Evolutionary conservation across 2,797 vertebrate species (phyloP).

Genomic region (Aldrovandia affinis): DNA sequence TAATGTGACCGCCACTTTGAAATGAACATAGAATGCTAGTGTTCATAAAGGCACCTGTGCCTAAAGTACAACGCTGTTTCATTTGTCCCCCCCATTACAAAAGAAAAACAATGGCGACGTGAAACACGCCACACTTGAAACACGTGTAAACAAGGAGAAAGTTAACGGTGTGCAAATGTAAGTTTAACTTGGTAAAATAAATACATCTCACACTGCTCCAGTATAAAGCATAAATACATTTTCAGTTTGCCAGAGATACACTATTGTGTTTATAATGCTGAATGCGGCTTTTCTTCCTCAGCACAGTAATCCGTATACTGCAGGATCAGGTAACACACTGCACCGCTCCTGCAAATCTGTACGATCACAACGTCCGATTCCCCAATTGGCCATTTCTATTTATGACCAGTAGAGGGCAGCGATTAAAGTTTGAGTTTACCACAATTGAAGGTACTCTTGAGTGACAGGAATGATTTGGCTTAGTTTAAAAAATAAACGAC

Average conservation of each 20-base stretch:
- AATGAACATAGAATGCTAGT: background rate
- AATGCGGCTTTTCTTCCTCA: constrained; percentile 20
- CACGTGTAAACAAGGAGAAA: constrained; percentile 54
- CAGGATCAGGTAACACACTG: no score
- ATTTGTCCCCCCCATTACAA: constrained; percentile 63
- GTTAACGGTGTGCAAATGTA: constrained; percentile 39
- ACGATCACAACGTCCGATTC: no score
- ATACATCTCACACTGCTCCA: constrained; percentile 43
- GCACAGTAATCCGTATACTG: constrained; percentile 46
- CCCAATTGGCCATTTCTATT: no score
- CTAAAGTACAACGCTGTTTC: constrained; percentile 16
- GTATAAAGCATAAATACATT: constrained; percentile 45
- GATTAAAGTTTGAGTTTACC: no score
- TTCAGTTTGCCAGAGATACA: background rate
- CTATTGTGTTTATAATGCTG: background rate
- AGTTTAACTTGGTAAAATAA: constrained; percentile 49
- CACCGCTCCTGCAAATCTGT: no score
- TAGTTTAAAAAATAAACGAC: constrained; percentile 25
- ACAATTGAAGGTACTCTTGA: constrained; percentile 35
- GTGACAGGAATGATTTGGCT: constrained; percentile 35
- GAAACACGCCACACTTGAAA: constrained; percentile 46
- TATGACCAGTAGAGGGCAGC: no score
- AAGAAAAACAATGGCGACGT: constrained; percentile 38
- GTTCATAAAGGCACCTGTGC: background rate
- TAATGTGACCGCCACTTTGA: background rate